Base-by-base conservation (phyloP, 2,888 invertebrate species). In the Ormyrus labotus region DNA sequence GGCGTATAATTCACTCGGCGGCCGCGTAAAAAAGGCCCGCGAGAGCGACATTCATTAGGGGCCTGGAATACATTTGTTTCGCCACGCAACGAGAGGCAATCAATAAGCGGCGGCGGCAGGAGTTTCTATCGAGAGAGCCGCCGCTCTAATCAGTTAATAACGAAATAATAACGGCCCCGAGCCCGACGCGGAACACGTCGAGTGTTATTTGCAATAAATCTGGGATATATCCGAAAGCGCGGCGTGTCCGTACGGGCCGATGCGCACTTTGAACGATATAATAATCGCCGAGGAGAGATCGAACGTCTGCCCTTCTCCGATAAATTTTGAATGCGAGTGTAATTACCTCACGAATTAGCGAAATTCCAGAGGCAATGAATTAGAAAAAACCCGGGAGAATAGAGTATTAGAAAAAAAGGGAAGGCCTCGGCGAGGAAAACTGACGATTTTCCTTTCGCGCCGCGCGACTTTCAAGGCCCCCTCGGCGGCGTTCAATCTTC, bases 401-500 rank as follows among this genome's bases (percentile, higher is more conserved):
- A 19, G 6, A 55, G 1, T 13, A 9, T 4, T 5, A 45, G 45
- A 63, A 13, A 34, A 19, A 6, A 11, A 61, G 48, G 13, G 58
- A 58, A 6, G 51, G 53, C 19, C 19, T 19, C 19, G 19, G 19
- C 19, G 0, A 60, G 53, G 10, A 34, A 74, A 50, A 70, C 70
- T 74, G 50, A 73, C 68, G 70, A 72, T 81, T 79, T 81, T 81
- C 79, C 81, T 81, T 81, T 79, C 72, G 76, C 75, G 78, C 63
- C 0, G 10, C 48, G 10, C 47, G 11, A 1, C 9, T 2, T 50
- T 60, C 70, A 76, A 78, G 78, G 74, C 61, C 74, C 7, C 8
- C 6, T 5, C 58, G 34, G 19, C 19, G 48, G 50, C 68, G 71
- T 61, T 72, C 81, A 78, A 81, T 81, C 81, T 75, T 81, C 81